Evolutionary conservation across 1,140 invertebrate species (phyloP).

Genomic region (Parapsyche elsis): DNA sequence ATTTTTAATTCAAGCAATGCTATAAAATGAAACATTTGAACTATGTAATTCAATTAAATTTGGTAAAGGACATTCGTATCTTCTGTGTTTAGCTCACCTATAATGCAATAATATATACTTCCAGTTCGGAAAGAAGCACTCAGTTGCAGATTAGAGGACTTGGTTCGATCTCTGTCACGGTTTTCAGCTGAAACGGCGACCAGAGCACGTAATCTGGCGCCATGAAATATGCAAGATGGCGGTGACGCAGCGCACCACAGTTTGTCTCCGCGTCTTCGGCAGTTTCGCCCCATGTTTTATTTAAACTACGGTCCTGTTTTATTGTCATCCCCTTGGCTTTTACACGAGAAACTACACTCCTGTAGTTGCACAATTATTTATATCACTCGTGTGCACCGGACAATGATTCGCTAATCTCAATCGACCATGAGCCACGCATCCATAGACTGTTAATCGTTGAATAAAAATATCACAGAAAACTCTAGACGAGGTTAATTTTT

Average conservation of each 20-base stretch:
- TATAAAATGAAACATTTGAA: no score
- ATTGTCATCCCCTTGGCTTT: constrained; percentile 45
- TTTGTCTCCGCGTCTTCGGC: constrained; percentile 36
- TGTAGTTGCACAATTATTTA: constrained; percentile 26
- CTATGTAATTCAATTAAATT: no score
- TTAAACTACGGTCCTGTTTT: constrained; percentile 52
- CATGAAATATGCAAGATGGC: constrained; percentile 54
- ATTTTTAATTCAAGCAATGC: no score
- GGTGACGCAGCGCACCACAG: constrained; percentile 41
- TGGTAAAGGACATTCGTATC: no score
- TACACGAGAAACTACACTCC: neutral
- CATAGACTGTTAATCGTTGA: no score
- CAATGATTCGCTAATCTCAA: constrained; percentile 1
- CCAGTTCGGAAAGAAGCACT: neutral
- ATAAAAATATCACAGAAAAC: no score
- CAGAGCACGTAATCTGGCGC: constrained; percentile 3
- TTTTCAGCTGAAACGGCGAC: neutral
- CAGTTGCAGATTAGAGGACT: neutral
- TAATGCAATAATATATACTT: no score
- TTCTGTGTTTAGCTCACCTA: no score
- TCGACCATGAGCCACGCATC: neutral
- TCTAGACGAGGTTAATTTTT: no score
- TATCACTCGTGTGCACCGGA: neutral
- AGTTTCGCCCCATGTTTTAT: constrained; percentile 50
- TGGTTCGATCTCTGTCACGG: neutral